Evolutionary conservation across 1,140 invertebrate genomes (phyloP), one percentile per base, ranked within the genome.

Genomic region (Drosophila willistoni): DNA sequence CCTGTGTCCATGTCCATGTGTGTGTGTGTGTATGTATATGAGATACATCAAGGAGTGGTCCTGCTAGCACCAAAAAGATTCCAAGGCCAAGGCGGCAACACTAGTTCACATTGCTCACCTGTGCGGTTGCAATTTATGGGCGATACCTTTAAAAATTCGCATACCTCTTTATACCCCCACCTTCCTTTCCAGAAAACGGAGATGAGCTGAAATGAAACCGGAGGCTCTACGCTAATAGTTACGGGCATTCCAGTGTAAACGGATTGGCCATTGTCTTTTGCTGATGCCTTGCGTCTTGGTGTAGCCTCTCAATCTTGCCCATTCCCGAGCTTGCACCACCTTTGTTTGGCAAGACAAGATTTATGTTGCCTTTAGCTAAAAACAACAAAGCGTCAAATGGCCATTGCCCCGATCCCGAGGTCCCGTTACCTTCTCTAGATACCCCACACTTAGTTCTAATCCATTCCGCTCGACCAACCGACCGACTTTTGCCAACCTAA

Each of bases 121-220:
- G 82, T 22, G 72, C 69, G 69, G 72, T 69, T 87, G 83, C 83
- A 80, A 86, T 86, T 86, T 86, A 86, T 86, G 83, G 81, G 68
- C 79, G 83, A 51, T 54, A 77, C 68, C 73, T 80, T 86, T 70
- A 77, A 83, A 86, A 83, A 75, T 86, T 71, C 79, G 63, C 82
- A 75, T 68, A 73, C 34, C 29, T 29, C 29, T 74, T 56, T 47
- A 2, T 12, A n/a, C 34, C n/a, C 13, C 7, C 29, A 7, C 6
- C 29, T 29, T 29, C 29, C 29, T 17, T 10, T 14, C 6, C 41
- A 64, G 33, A 9, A 13, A 39, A 39, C 7, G 39, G 22, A 56
- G 72, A 9, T 39, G 39, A 51, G 62, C 13, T 42, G 60, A 44
- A 17, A 60, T 29, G 22, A 62, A 39, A 13, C 22, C 60, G 54